These are phyloP conservation scores for Liolophura sinensis DNA, from an alignment of 1,140 invertebrate genomes.

Conservation along the genomic window DNA sequence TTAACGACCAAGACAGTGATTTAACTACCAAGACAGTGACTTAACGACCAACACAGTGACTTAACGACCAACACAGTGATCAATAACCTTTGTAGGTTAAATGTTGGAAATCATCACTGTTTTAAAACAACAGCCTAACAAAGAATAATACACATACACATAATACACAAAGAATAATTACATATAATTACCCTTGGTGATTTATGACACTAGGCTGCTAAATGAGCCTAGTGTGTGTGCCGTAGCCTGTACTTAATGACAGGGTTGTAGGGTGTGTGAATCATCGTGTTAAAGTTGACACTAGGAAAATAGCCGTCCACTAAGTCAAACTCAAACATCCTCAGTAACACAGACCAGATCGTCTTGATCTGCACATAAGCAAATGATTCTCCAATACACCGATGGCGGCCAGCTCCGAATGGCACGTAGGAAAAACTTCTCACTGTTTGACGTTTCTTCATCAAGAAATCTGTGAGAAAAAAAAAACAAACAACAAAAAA, in stretches of 20 bases:
- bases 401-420: slow-evolving; percentile 49
- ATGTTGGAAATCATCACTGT: too few relatives aligned
- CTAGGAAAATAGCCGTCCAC: slow-evolving; percentile 41
- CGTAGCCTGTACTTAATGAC: slow-evolving; percentile 33
- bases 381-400: slow-evolving; percentile 52
- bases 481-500: background rate
- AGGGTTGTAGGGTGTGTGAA: slow-evolving; percentile 44
- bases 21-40: too few relatives aligned
- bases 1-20: too few relatives aligned
- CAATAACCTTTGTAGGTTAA: too few relatives aligned
- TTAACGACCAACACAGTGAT: too few relatives aligned
- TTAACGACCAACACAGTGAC: too few relatives aligned
- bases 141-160: too few relatives aligned
- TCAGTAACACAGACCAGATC: slow-evolving; percentile 36
- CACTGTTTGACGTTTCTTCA: slow-evolving; percentile 32
- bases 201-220: too few relatives aligned
- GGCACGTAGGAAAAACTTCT: slow-evolving; percentile 51
- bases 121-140: too few relatives aligned
- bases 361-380: slow-evolving; percentile 54
- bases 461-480: slow-evolving; percentile 35
- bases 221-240: too few relatives aligned
- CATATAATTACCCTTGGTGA: too few relatives aligned
- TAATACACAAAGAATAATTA: too few relatives aligned
- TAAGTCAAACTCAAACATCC: slow-evolving; percentile 38
- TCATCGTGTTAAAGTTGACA: slow-evolving; percentile 44